These are phyloP conservation scores for Dendrocopos noguchii DNA, from an alignment of 2,113 vertebrate genomes.

Conservation along the genomic window DNA sequence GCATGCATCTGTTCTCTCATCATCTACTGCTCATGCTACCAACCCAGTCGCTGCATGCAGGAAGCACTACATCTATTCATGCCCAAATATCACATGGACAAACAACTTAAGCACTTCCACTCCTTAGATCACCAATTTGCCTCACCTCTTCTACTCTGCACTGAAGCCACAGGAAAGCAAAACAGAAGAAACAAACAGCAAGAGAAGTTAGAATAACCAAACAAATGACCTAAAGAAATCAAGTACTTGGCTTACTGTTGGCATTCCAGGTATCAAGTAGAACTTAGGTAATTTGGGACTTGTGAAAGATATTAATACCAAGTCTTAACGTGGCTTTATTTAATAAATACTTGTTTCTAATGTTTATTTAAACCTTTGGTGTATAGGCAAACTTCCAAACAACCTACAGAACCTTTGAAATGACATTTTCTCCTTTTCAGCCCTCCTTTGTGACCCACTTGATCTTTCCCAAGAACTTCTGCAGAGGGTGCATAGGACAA, in stretches of 20 bases:
- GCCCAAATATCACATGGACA: neutral
- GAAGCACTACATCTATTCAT: neutral
- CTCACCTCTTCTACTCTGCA: conserved; percentile 99
- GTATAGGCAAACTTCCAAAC: neutral
- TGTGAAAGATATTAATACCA: neutral
- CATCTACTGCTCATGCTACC: neutral
- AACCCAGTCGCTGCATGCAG: neutral
- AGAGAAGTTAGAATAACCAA: conserved; percentile 73
- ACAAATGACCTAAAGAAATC: neutral
- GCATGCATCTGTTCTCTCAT: neutral
- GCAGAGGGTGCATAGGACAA: neutral
- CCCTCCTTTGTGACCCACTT: neutral
- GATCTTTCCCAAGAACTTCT: neutral
- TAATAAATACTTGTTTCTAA: neutral
- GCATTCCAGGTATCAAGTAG: neutral
- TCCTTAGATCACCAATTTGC: neutral
- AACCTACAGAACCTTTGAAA: neutral
- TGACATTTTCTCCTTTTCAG: neutral
- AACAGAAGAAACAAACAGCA: conserved; percentile 75
- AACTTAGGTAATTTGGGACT: neutral
- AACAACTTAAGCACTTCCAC: neutral
- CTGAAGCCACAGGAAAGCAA: conserved; percentile 85
- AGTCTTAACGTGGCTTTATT: neutral
- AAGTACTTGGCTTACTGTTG: neutral
- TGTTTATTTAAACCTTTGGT: neutral